A percentile compares a stretch with the other conserved stretches of the same genome.
These are phyloP conservation scores for Anastrepha ludens DNA, from an alignment of 1,140 invertebrate genomes.

Conservation along the genomic window DNA sequence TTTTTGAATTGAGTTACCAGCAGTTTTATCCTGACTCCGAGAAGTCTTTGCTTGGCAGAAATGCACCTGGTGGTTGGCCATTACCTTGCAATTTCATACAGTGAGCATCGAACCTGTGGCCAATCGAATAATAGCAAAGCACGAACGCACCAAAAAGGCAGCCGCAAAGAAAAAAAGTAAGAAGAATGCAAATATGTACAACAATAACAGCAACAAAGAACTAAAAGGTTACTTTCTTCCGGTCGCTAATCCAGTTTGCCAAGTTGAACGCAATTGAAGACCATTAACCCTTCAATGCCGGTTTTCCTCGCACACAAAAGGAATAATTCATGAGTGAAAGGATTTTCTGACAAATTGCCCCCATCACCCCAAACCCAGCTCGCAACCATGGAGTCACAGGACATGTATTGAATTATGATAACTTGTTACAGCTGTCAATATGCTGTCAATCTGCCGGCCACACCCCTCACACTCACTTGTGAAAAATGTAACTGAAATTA, in stretches of 20 bases:
- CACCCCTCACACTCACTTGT: neutral
- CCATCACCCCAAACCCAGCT: neutral
- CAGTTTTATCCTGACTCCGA: too few relatives aligned
- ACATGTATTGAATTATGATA: slow-evolving; percentile 46
- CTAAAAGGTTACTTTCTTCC: neutral
- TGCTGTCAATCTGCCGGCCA: slow-evolving; percentile 9
- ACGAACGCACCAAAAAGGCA: too few relatives aligned
- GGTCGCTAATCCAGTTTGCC: neutral
- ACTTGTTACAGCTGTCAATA: slow-evolving; percentile 43
- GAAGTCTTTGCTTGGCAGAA: too few relatives aligned
- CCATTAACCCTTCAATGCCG: slow-evolving; percentile 37
- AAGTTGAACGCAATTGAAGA: neutral
- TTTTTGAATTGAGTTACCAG: too few relatives aligned
- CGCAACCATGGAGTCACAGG: neutral
- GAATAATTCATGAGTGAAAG: slow-evolving; percentile 40
- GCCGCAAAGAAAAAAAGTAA: too few relatives aligned
- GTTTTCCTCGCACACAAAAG: slow-evolving; percentile 13
- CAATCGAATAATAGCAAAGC: too few relatives aligned
- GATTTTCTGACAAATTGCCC: neutral
- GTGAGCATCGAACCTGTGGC: too few relatives aligned
- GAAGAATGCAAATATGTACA: too few relatives aligned
- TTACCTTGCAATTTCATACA: too few relatives aligned
- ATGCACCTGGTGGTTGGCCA: too few relatives aligned
- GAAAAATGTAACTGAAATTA: neutral
- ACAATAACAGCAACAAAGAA: neutral